Evolutionary conservation across 2,888 invertebrate genomes (phyloP).

Genomic region (Lapara coniferarum): DNA sequence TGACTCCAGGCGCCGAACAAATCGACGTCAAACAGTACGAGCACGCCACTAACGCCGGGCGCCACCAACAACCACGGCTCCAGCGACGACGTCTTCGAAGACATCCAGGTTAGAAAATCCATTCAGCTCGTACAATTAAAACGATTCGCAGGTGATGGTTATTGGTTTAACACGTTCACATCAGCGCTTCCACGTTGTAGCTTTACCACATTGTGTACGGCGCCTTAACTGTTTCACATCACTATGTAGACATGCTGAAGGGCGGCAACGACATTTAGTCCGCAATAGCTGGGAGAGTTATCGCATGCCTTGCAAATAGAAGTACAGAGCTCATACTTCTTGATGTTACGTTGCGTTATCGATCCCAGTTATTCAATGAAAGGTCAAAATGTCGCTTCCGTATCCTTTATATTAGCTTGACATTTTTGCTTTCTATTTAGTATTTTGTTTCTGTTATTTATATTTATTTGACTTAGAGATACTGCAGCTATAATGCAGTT

Average conservation of each 20-base stretch:
- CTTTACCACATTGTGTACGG: conserved; percentile 59
- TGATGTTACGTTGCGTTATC: conserved; percentile 59
- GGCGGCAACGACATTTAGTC: conserved; percentile 46
- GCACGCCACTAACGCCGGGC: conserved; percentile 48
- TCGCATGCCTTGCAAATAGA: conserved; percentile 59
- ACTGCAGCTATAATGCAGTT: neutral
- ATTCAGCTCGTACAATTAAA: conserved; percentile 31
- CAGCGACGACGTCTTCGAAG: conserved; percentile 78
- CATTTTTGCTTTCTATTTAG: conserved; percentile 37
- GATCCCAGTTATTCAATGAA: conserved; percentile 43
- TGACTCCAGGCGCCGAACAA: conserved; percentile 67
- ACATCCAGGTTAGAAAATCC: conserved; percentile 70
- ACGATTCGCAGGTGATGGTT: conserved; percentile 71
- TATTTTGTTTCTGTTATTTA: conserved; percentile 12
- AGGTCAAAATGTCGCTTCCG: conserved; percentile 45
- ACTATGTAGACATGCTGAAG: conserved; percentile 52
- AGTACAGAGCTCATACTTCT: conserved; percentile 81
- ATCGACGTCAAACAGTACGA: conserved; percentile 74
- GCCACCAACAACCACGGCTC: conserved; percentile 69
- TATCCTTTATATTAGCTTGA: conserved; percentile 47
- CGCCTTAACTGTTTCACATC: conserved; percentile 47
- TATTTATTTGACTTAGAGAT: neutral
- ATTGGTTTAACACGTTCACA: conserved; percentile 80
- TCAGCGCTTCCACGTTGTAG: conserved; percentile 66
- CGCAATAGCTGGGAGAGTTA: conserved; percentile 50